A percentile compares a stretch with the other conserved stretches of the same genome.
Conservation (phyloP, 2,888 invertebrate species). For the Orthonychiurus folsomi region DNA sequence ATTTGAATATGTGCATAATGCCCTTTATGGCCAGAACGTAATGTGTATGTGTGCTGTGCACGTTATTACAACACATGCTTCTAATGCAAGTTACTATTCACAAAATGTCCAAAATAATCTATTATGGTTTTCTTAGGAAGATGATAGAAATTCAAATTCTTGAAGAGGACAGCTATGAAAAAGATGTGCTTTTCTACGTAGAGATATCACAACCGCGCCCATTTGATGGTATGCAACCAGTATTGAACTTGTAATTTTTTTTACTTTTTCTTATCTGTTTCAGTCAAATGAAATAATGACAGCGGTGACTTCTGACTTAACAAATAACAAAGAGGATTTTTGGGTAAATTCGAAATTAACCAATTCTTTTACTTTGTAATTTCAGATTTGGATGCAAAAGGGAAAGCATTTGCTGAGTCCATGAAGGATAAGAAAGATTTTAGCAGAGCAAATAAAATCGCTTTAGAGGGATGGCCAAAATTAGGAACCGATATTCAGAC, state of each 20-base stretch:
- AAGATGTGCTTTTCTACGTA: conserved; percentile 86
- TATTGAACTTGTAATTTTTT: too few species aligned
- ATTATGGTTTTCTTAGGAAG: conserved; percentile 54
- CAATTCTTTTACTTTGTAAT: not conserved
- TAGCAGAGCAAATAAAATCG: conserved; percentile 73
- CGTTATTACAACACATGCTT: too few species aligned
- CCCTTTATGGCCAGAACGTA: too few species aligned
- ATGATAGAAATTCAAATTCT: conserved; percentile 74
- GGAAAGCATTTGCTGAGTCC: conserved; percentile 28
- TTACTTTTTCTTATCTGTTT: too few species aligned
- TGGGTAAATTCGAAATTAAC: too few species aligned
- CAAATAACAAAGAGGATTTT: too few species aligned
- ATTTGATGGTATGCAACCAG: conserved; percentile 79
- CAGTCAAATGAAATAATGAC: too few species aligned
- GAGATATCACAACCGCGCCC: conserved; percentile 81
- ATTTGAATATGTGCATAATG: too few species aligned
- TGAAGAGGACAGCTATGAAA: conserved; percentile 97
- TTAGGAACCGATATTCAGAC: conserved; percentile 78
- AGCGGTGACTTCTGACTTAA: too few species aligned
- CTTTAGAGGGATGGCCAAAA: conserved; percentile 81
- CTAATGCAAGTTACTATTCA: not conserved
- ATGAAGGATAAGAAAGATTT: conserved; percentile 58
- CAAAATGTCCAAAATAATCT: not conserved
- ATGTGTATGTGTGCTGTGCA: too few species aligned
- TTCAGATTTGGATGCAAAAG: conserved; percentile 4